Conservation (phyloP, 2,113 vertebrate species). For the Entomyzon cyanotis region DNA sequence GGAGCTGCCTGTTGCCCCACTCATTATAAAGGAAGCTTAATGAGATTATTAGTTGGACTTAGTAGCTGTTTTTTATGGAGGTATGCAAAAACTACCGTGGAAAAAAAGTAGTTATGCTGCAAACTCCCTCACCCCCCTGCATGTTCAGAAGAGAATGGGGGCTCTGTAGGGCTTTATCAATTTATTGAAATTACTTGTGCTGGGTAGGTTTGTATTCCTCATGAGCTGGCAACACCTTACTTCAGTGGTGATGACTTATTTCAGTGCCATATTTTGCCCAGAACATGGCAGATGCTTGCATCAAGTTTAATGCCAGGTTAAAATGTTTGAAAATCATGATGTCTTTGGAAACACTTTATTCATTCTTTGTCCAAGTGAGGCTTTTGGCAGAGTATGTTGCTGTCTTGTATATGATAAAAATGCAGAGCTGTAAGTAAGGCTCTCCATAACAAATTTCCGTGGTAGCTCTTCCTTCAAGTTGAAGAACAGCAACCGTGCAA, state of each 20-base stretch:
- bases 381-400: background rate
- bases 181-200: background rate
- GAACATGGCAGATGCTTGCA: background rate
- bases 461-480: background rate
- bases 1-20: background rate
- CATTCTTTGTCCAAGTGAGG: background rate
- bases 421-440: background rate
- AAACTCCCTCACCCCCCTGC: background rate
- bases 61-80: background rate
- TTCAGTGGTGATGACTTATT: background rate
- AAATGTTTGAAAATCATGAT: background rate
- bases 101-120: background rate
- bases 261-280: background rate
- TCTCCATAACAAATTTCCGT: background rate
- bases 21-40: background rate
- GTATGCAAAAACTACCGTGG: background rate
- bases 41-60: background rate
- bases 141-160: background rate
- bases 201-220: background rate
- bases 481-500: background rate
- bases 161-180: background rate
- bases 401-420: background rate
- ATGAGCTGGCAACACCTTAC: background rate
- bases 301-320: constrained; percentile 15
- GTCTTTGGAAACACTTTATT: background rate